Conservation (phyloP, 2,113 vertebrate genomes). For the Chaetorhynchus papuensis region DNA sequence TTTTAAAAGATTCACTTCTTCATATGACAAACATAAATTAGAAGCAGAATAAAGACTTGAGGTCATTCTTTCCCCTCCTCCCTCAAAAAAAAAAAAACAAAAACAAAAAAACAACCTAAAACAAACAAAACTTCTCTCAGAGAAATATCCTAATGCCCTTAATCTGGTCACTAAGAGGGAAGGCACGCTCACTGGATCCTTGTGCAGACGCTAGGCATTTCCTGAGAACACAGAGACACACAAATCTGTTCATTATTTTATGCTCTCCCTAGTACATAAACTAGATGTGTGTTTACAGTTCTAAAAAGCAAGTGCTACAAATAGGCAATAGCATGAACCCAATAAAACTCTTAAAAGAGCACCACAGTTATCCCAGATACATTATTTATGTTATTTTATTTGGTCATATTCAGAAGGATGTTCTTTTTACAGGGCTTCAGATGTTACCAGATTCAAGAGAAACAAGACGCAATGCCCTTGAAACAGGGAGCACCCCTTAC, state of each 20-base stretch:
- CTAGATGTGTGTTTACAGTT: neutral
- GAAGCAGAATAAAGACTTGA: neutral
- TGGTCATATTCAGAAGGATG: neutral
- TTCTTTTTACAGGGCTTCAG: neutral
- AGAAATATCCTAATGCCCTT: neutral
- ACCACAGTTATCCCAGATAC: neutral
- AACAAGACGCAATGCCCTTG: neutral
- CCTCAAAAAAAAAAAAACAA: neutral
- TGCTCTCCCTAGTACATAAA: neutral
- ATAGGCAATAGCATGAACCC: neutral
- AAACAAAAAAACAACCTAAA: neutral
- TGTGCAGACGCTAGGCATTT: neutral
- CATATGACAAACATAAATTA: neutral
- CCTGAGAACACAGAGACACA: neutral
- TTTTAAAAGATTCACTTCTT: neutral
- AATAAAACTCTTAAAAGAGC: neutral
- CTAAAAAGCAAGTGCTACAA: neutral
- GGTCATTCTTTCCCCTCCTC: neutral
- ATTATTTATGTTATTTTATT: neutral
- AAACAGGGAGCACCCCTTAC: slow-evolving; percentile 16
- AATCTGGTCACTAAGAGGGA: neutral
- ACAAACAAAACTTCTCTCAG: neutral
- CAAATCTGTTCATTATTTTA: neutral
- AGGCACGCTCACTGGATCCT: neutral
- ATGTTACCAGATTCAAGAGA: neutral